phyloP scores from a whole-genome alignment of 2,888 invertebrate genomes.

The Drosophila mayaguana region DNA sequence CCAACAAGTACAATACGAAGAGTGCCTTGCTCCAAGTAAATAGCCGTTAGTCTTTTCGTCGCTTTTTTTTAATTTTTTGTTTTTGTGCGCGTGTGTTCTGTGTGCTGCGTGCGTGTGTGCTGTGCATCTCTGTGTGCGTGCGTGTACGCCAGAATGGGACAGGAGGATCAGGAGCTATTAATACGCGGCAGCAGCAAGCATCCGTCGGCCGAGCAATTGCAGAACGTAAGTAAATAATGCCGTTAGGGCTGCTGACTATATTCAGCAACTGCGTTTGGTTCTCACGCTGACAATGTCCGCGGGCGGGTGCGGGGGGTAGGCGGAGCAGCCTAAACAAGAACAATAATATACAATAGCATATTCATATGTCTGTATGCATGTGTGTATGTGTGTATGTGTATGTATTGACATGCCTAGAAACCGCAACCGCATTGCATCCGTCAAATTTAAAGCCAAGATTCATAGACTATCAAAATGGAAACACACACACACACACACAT shows the following conservation, averaged over 20 bases:
- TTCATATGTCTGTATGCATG: background rate
- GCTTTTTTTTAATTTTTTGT: background rate
- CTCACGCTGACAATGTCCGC: background rate
- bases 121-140: constrained; percentile 1
- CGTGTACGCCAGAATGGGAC: constrained; percentile 68
- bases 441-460: constrained; percentile 27
- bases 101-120: background rate
- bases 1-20: background rate
- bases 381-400: too few species aligned
- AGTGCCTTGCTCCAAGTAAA: background rate
- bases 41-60: background rate
- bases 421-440: constrained; percentile 60
- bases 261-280: background rate
- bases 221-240: constrained; percentile 72
- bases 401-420: constrained; percentile 2
- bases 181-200: constrained; percentile 75
- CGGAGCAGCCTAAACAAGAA: background rate
- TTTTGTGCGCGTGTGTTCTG: constrained; percentile 3
- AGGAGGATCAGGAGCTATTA: constrained; percentile 82
- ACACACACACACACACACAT: constrained; percentile 2
- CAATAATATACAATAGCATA: background rate
- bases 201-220: constrained; percentile 77
- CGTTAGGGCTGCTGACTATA: background rate
- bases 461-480: constrained; percentile 10
- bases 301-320: background rate